Evolutionary conservation across 2,797 vertebrate genomes (phyloP), one percentile per base, ranked within the genome.

Genomic region (Gymnocypris eckloni): DNA sequence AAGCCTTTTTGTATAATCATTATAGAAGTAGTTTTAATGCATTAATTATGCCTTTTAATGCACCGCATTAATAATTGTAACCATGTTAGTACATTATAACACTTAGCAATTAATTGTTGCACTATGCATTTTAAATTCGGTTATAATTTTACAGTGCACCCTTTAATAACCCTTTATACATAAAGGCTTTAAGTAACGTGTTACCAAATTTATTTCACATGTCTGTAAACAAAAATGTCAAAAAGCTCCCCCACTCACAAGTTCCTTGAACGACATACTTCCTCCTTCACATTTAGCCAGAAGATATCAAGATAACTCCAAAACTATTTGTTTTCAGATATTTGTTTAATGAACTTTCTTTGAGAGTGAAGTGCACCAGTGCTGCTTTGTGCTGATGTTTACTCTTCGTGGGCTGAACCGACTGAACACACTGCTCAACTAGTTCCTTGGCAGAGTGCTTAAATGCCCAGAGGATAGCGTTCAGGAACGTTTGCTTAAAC

Each of bases 321-420:
- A 59, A 59, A 28, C 9, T 41, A 66, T 66, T 80, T 80, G 78
- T 33, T 66, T 79, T 33, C 25, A 66, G 66, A 48, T 80, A 80
- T 80, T 80, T 66, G 59, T 80, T 66, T 48, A 80, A 66, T 66
- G 25, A 48, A 4, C 18, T 66, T 80, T 48, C 59, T 25, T 48
- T 48, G 3, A 18, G 39, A 48, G 56, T 43, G 4, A 9, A 16
- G 37, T 41, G 39, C 39, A 79, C 9, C 28, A 13, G 77, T 79
- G 77, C 59, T 64, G 33, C 59, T 66, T 79, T 79, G 76, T 37
- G 25, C 59, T 16, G 3, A 10, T 79, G 77, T 66, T 79, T 66
- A 13, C n/a, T 77, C 37, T 78, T 22, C n/a, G 3, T 59, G 52
- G 25, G 75, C 52, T 80, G 41, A 79, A 48, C 59, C 4, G 7